Evolutionary conservation across 1,140 invertebrate species (phyloP), one percentile per base, ranked within the genome.

Genomic region (Augochlora pura): DNA sequence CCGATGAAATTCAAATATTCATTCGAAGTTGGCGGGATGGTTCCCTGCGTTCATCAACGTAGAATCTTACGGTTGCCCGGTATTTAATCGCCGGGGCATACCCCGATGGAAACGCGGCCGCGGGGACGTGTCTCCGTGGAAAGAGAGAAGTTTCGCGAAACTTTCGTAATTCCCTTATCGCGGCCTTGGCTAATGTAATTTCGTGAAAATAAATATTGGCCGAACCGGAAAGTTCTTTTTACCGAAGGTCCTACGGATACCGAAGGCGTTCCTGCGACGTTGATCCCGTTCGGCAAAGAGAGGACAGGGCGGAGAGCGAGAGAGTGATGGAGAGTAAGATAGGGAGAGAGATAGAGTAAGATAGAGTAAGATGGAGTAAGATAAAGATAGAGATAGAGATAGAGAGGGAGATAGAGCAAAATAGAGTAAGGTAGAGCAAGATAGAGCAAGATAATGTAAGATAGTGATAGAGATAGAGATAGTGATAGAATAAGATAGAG

Each of bases 171-270:
- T 70, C 57, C 66, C 66, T 77, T 39, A 52, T 69, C 65, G 66
- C 5, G 23, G 18, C 2, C 16, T 8, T 21, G 42, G 67, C 25
- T 72, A 78, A 78, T 65, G 76, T 78, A 78, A 78, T 78, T 78
- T 78, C 68, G 12, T 12, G 16, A 27, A 39, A 72, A 72, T 72
- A 78, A 78, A 78, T 78, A 72, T 78, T 78, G 64, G 60, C 69
- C 25, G 27, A 57, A 18, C 3, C 4, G 7, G 7, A 27, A 12
- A 25, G 32, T 66, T 68, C 38, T 49, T 62, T 60, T 49, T 46
- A n/a, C 49, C 18, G 1, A 7, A 10, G 42, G 38, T 64, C 16
- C 5, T 64, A 18, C 71, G n/a, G 27, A 63, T 77, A 54, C 38
- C 23, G 16, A 52, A 12, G 8, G 52, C 66, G 18, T 10, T 54